phyloP scores from a whole-genome alignment of 2,888 invertebrate genomes.

The Electrophaes corylata region DNA sequence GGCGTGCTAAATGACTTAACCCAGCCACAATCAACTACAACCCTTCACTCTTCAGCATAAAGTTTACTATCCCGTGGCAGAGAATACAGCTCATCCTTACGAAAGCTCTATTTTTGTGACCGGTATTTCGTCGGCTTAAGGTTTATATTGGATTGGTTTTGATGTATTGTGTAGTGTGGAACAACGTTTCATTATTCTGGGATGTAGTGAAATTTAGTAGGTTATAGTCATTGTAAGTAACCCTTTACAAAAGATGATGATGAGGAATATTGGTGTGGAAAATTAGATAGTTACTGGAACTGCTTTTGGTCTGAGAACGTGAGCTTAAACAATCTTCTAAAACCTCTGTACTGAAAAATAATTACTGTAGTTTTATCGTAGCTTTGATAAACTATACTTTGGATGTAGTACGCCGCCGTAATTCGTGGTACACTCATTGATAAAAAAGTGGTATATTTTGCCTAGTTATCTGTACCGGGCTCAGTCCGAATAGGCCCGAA shows the following conservation, averaged over 20 bases:
- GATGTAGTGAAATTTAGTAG: constrained; percentile 29
- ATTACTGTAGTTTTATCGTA: background rate
- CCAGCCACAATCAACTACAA: constrained; percentile 4
- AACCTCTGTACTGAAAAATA: background rate
- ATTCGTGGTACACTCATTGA: no score
- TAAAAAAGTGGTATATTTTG: no score
- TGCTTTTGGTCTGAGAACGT: background rate
- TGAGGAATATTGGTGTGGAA: background rate
- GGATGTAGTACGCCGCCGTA: no score
- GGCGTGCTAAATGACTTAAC: constrained; percentile 35
- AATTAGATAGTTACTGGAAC: background rate
- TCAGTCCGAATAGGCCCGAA: no score
- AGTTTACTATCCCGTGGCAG: constrained; percentile 11
- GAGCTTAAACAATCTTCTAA: background rate
- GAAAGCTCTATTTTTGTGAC: background rate
- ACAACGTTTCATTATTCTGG: constrained; percentile 35
- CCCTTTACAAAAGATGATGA: constrained; percentile 20
- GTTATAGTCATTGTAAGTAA: constrained; percentile 32
- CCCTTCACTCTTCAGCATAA: constrained; percentile 14
- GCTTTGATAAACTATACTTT: no score
- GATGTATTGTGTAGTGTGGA: constrained; percentile 23
- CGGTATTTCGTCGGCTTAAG: constrained; percentile 15
- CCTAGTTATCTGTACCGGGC: no score
- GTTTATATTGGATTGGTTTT: constrained; percentile 9
- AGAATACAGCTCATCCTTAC: constrained; percentile 5